A percentile compares a stretch with the other conserved stretches of the same genome.
Conservation (phyloP, 2,113 vertebrate species). For the Oncorhynchus kisutch region DNA sequence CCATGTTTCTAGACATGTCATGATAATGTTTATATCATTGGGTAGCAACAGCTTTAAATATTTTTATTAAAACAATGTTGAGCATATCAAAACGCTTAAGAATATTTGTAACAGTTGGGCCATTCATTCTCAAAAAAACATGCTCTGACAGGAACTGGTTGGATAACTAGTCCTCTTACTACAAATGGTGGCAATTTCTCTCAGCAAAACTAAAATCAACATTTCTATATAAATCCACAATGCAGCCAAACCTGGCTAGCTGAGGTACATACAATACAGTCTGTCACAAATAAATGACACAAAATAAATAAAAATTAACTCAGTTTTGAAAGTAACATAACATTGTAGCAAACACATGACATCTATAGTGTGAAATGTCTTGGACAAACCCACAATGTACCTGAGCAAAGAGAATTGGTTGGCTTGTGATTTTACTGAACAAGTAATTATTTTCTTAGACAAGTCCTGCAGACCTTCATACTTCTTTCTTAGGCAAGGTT, state of each 20-base stretch:
- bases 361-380: neutral
- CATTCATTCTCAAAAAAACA: too few relatives aligned
- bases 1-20: too few relatives aligned
- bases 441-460: too few relatives aligned
- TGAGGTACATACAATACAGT: neutral
- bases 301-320: neutral
- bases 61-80: too few relatives aligned
- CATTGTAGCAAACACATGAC: neutral
- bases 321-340: neutral
- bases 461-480: too few relatives aligned
- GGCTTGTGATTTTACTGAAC: too few relatives aligned
- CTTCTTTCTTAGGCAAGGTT: too few relatives aligned
- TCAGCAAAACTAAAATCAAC: neutral
- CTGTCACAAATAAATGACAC: neutral
- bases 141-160: neutral
- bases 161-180: neutral
- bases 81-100: too few relatives aligned
- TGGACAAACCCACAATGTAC: neutral
- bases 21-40: too few relatives aligned
- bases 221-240: neutral
- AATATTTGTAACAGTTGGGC: too few relatives aligned
- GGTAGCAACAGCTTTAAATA: too few relatives aligned
- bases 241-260: neutral
- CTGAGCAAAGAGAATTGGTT: neutral
- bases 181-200: neutral